These are phyloP conservation scores for Sepiola atlantica DNA, from an alignment of 2,888 invertebrate species.

Conservation along the genomic window DNA sequence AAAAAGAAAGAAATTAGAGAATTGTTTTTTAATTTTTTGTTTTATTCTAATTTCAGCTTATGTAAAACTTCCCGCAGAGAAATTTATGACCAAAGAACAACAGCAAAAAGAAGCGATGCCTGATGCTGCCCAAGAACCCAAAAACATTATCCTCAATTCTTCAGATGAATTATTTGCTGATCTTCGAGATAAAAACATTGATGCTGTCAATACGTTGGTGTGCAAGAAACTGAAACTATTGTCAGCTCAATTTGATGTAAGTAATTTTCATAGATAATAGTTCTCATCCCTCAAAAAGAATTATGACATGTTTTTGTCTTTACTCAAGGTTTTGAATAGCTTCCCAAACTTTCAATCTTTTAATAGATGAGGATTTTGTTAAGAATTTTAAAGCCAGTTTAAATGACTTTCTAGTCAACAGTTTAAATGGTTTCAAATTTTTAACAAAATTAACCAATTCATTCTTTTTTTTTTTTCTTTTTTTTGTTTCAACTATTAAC, in stretches of 20 bases:
- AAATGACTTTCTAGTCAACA: no score
- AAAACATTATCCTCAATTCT: slow-evolving; percentile 88
- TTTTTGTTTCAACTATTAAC: no score
- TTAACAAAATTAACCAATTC: no score
- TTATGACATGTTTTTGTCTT: no score
- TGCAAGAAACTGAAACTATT: slow-evolving; percentile 91
- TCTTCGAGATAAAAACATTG: slow-evolving; percentile 93
- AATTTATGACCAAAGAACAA: slow-evolving; percentile 84
- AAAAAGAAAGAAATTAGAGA: no score
- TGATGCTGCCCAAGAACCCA: slow-evolving; percentile 79
- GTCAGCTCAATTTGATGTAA: slow-evolving; percentile 82
- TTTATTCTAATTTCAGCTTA: slow-evolving; percentile 78
- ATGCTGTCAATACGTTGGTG: slow-evolving; percentile 88
- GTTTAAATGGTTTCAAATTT: no score
- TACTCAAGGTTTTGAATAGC: no score
- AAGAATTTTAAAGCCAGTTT: no score
- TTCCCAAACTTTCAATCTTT: no score
- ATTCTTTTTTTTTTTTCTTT: no score
- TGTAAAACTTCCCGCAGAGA: slow-evolving; percentile 88
- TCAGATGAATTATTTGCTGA: slow-evolving; percentile 91
- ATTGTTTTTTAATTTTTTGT: slow-evolving; percentile 16
- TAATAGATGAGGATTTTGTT: no score
- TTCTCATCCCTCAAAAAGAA: no score
- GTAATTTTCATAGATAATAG: slow-evolving; percentile 50
- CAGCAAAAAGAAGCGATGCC: slow-evolving; percentile 78